Evolutionary conservation across 2,113 vertebrate species (phyloP).

Genomic region (Lepisosteus osseus): DNA sequence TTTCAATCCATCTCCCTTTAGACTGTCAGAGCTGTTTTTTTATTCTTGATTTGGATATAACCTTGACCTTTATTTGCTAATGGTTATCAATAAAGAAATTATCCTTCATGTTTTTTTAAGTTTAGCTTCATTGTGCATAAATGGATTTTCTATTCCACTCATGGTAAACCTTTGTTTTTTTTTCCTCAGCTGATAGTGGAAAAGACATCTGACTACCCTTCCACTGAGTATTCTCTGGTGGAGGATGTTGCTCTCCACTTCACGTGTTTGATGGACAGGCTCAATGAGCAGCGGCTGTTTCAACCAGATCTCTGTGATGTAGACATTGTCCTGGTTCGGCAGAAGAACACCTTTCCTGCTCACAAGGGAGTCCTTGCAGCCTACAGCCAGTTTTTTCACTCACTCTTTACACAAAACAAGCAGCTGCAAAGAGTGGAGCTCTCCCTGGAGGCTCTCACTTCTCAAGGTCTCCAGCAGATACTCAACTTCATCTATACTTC

Average conservation of each 20-base stretch:
- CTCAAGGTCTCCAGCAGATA: conserved; percentile 87
- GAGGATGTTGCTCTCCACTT: conserved; percentile 93
- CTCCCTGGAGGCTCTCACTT: conserved; percentile 83
- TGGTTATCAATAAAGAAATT: no score
- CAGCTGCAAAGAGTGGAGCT: conserved; percentile 86
- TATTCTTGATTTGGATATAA: no score
- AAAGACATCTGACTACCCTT: conserved; percentile 89
- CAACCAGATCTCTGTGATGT: conserved; percentile 92
- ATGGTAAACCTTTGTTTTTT: conserved; percentile 15
- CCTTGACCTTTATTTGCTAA: no score
- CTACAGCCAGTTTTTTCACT: conserved; percentile 92
- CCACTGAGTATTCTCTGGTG: conserved; percentile 88
- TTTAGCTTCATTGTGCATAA: no score
- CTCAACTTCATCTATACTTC: conserved; percentile 96
- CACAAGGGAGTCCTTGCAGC: conserved; percentile 91
- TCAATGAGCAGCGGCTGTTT: conserved; percentile 91
- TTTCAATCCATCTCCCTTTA: no score
- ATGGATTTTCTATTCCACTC: no score
- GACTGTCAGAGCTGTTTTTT: no score
- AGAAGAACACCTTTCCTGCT: conserved; percentile 84
- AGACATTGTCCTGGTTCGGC: conserved; percentile 90
- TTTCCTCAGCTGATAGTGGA: conserved; percentile 85
- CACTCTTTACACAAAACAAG: conserved; percentile 89
- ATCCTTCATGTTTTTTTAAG: no score
- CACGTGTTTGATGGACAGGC: conserved; percentile 92